A percentile compares a stretch with the other conserved stretches of the same genome.
Conservation (phyloP, 1,140 invertebrate species). For the Triops cancriformis region DNA sequence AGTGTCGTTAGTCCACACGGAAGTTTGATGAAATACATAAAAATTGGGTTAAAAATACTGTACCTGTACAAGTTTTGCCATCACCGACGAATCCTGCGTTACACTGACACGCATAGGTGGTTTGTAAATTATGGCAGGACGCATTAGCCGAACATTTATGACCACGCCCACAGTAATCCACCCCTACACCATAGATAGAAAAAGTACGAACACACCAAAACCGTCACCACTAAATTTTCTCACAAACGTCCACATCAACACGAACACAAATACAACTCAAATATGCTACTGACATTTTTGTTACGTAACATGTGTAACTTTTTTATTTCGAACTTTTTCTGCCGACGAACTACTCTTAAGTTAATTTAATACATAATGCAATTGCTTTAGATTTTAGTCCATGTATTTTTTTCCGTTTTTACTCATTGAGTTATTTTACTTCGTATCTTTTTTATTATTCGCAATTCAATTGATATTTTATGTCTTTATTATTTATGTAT, state of each 20-base stretch:
- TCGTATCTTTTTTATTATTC: too few species aligned
- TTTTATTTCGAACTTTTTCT: too few species aligned
- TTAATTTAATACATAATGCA: background rate
- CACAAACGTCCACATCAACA: background rate
- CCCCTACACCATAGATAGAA: conserved; percentile 46
- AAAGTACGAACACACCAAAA: conserved; percentile 14
- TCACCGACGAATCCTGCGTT: conserved; percentile 71
- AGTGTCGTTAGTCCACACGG: background rate
- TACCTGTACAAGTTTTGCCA: conserved; percentile 66
- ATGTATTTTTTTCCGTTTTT: too few species aligned
- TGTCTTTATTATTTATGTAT: too few species aligned
- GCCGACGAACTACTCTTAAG: too few species aligned
- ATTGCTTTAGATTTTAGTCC: too few species aligned
- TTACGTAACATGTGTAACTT: conserved; percentile 16
- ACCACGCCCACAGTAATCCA: conserved; percentile 76
- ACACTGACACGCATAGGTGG: conserved; percentile 74
- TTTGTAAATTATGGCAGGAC: conserved; percentile 72
- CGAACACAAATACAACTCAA: background rate
- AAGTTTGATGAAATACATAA: background rate
- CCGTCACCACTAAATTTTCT: conserved; percentile 11
- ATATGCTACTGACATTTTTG: background rate
- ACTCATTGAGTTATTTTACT: too few species aligned
- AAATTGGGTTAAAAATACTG: conserved; percentile 26
- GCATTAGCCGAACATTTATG: conserved; percentile 73
- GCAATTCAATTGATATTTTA: too few species aligned